A percentile compares a stretch with the other conserved stretches of the same genome.
Conservation (phyloP, 2,888 invertebrate genomes). For the Melitaea athalia region DNA sequence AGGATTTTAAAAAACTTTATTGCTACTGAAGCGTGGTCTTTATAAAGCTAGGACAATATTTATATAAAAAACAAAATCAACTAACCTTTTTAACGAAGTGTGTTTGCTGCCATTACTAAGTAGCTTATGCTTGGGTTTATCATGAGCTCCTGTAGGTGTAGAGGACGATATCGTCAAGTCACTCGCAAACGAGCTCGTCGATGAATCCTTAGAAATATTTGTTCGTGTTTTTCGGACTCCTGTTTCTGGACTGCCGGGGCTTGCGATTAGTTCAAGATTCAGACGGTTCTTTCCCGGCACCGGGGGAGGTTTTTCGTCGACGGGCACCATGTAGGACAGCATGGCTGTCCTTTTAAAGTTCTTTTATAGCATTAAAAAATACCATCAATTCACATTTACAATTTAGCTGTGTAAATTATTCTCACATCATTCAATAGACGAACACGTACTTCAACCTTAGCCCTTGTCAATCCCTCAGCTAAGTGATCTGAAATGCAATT, state of each 20-base stretch:
- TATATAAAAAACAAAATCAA: conserved; percentile 11
- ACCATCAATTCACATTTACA: conserved; percentile 19
- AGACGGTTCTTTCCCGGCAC: conserved; percentile 79
- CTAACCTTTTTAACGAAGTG: conserved; percentile 87
- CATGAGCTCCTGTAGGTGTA: conserved; percentile 83
- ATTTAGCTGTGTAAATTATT: not conserved
- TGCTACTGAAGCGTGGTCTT: not conserved
- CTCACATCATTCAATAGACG: conserved; percentile 30
- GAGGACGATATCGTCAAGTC: conserved; percentile 85
- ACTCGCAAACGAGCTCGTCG: conserved; percentile 86
- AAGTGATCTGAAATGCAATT: not conserved
- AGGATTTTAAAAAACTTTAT: too few species aligned
- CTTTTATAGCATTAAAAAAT: conserved; percentile 40
- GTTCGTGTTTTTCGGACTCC: conserved; percentile 58
- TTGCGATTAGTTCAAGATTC: conserved; percentile 64
- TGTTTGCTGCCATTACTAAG: conserved; percentile 87
- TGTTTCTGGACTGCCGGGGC: conserved; percentile 68
- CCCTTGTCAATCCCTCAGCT: not conserved
- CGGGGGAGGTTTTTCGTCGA: conserved; percentile 88
- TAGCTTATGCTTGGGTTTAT: conserved; percentile 86
- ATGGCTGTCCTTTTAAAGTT: conserved; percentile 65
- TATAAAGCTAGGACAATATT: not conserved
- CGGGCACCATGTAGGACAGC: conserved; percentile 91
- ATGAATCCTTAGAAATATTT: conserved; percentile 85
- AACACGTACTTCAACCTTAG: not conserved